These are phyloP conservation scores for Diarsia dahlii DNA, from an alignment of 2,888 invertebrate genomes.

Conservation along the genomic window DNA sequence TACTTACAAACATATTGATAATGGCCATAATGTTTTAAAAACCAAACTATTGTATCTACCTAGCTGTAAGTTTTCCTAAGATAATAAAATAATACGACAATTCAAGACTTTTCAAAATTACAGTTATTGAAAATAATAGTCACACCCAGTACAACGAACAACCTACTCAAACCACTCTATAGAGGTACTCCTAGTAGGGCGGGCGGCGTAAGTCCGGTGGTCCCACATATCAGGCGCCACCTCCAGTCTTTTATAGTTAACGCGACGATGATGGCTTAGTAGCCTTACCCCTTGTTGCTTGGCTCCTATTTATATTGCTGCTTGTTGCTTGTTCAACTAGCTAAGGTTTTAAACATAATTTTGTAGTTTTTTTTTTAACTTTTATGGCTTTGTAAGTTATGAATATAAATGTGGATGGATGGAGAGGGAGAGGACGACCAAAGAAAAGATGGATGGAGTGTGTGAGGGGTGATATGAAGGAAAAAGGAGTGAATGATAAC, in stretches of 20 bases:
- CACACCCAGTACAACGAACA: constrained; percentile 56
- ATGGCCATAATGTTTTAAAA: too few species aligned
- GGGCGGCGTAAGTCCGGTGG: constrained; percentile 82
- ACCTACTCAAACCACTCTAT: constrained; percentile 62
- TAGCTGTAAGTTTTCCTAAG: too few species aligned
- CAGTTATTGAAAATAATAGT: neutral
- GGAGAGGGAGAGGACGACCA: too few species aligned
- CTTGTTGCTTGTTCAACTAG: constrained; percentile 24
- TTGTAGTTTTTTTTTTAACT: neutral
- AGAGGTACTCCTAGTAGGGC: constrained; percentile 61
- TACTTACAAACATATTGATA: too few species aligned
- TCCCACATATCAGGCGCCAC: constrained; percentile 86
- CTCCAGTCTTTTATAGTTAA: constrained; percentile 81
- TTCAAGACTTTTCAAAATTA: neutral
- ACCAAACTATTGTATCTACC: too few species aligned
- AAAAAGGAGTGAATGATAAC: too few species aligned
- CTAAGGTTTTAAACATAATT: neutral
- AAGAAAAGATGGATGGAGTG: too few species aligned
- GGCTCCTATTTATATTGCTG: constrained; percentile 45
- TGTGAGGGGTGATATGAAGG: too few species aligned
- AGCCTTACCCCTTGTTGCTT: constrained; percentile 65
- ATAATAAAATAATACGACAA: neutral
- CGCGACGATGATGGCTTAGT: constrained; percentile 70
- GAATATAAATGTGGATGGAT: too few species aligned
- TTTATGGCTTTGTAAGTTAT: neutral